phyloP scores from a whole-genome alignment of 2,797 vertebrate genomes.

The Melopsittacus undulatus region DNA sequence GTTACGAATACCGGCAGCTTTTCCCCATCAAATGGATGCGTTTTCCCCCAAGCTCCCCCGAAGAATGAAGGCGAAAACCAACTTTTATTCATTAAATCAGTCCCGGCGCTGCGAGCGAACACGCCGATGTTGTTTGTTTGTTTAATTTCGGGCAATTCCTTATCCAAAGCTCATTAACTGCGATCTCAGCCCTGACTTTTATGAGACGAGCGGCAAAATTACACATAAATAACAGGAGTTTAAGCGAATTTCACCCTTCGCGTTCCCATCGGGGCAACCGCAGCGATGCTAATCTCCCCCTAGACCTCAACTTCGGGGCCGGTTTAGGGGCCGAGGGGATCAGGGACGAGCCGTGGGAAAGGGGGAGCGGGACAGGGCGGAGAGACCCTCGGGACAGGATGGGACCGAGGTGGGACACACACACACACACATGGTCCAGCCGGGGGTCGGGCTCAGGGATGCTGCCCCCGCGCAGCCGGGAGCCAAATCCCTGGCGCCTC shows the following conservation, averaged over 20 bases:
- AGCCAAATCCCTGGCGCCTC: slow-evolving; percentile 33
- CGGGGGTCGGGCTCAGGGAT: background rate
- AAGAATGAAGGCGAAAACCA: background rate
- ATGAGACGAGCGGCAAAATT: background rate
- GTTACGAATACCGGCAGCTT: background rate
- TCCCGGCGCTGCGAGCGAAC: background rate
- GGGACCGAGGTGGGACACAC: too few relatives aligned
- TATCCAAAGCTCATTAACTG: background rate
- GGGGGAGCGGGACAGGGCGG: background rate
- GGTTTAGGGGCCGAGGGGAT: background rate
- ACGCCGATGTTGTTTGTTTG: background rate
- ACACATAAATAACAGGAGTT: background rate
- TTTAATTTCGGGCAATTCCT: slow-evolving; percentile 16
- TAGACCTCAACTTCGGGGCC: background rate
- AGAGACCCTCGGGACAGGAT: background rate
- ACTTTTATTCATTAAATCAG: background rate
- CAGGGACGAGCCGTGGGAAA: background rate
- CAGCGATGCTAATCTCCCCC: background rate
- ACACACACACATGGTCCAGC: background rate
- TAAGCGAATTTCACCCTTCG: background rate
- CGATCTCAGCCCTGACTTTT: background rate
- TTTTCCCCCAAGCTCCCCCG: background rate
- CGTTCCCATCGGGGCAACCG: background rate
- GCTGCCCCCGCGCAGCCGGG: background rate
- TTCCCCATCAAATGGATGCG: background rate